These are phyloP conservation scores for Pedicia rivosa DNA, from an alignment of 2,888 invertebrate species.

Conservation along the genomic window DNA sequence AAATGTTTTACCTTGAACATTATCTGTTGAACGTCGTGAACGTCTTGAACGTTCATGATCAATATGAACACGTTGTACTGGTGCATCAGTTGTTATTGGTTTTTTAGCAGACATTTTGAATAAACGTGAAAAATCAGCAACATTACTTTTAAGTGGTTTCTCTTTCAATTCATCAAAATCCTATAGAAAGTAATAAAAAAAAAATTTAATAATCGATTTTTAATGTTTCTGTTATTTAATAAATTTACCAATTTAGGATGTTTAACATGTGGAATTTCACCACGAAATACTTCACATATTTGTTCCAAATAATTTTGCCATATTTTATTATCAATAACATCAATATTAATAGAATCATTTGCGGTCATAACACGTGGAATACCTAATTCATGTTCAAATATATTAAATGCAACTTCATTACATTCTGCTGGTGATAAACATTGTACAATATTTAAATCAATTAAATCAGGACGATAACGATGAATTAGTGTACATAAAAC, in stretches of 20 bases:
- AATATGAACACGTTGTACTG: conserved; percentile 9
- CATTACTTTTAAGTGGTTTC: conserved; percentile 26
- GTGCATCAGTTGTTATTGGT: conserved; percentile 17
- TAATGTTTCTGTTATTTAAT: neutral
- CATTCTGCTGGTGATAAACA: conserved; percentile 47
- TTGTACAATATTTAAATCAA: conserved; percentile 53
- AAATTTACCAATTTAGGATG: conserved; percentile 50
- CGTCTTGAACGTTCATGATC: conserved; percentile 28
- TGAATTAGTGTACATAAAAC: conserved; percentile 28
- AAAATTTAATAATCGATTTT: neutral
- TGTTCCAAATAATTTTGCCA: conserved; percentile 69
- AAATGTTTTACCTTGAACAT: conserved; percentile 11
- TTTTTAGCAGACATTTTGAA: conserved; percentile 23
- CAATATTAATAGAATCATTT: conserved; percentile 40
- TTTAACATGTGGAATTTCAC: conserved; percentile 74
- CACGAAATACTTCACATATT: conserved; percentile 79
- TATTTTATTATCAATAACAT: conserved; percentile 24
- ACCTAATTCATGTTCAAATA: conserved; percentile 71
- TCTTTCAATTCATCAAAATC: conserved; percentile 31
- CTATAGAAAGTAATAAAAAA: conserved; percentile 15
- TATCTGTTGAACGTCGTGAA: conserved; percentile 19
- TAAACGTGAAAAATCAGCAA: conserved; percentile 27
- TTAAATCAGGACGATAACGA: conserved; percentile 74
- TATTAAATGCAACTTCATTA: conserved; percentile 71
- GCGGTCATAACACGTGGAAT: conserved; percentile 56